Base-by-base conservation (phyloP, 2,113 vertebrate species). In the Calypte anna region DNA sequence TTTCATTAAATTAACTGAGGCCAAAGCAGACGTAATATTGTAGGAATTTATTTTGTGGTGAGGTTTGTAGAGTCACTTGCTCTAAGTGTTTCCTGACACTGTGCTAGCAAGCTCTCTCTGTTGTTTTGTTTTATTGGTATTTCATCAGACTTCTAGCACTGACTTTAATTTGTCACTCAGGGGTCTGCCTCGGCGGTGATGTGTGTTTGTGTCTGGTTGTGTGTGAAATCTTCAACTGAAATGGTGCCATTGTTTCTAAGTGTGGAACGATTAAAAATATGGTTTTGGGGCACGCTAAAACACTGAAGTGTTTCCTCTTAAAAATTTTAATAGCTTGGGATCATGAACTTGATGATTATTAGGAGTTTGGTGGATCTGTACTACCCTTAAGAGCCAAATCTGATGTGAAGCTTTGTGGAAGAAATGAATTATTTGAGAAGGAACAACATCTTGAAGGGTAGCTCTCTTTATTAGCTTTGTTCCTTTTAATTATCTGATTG, bases 31-130 rank as follows among this genome's bases (percentile, higher is more conserved):
- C 4, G 19, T 84, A 84, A 84, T 75, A 91, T 82, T 51, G 66
- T 28, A 92, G 92, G 91, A 86, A 91, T 95, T 94, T 78, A 72
- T 93, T 93, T 90, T 84, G 86, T 70, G 90, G 72, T 90, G 61
- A 80, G 61, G 64, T 86, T 84, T 88, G 73, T 75, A 70, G 82
- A 91, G 64, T 78, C 79, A 4, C 72, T 91, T 70, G 94, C 86
- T 94, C 61, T 91, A 70, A 93, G 62, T 70, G 76, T 90, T 95
- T 94, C 87, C 84, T 93, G 92, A 88, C 58, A 48, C 33, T 76
- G 78, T 72, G 5, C 70, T 46, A 54, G 40, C 84, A 54, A 77
- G 61, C 73, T 57, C 57, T 78, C 73, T 57, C 57, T 78, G 14
- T 30, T 43, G 43, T 55, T 64, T 82, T 18, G 31, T 57, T 92